phyloP scores from a whole-genome alignment of 2,888 invertebrate species.

The Agrenia bidenticulata region DNA sequence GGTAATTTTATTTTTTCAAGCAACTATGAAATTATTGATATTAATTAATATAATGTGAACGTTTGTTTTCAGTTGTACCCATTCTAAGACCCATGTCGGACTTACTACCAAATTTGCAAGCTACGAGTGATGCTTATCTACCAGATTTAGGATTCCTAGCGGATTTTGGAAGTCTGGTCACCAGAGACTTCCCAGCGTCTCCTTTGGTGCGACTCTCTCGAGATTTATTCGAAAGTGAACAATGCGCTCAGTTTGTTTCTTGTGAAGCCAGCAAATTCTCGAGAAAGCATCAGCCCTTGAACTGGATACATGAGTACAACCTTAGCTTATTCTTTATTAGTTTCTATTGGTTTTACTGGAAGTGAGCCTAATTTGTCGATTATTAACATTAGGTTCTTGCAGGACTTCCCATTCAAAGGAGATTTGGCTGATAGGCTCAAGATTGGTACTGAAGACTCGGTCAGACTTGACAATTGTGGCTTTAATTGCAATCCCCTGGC shows the following conservation, averaged over 20 bases:
- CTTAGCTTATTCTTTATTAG: not conserved
- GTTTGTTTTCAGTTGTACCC: constrained; percentile 6
- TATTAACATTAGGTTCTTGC: constrained; percentile 25
- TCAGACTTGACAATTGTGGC: constrained; percentile 18
- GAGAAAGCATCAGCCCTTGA: constrained; percentile 17
- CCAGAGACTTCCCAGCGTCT: constrained; percentile 31
- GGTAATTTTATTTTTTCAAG: too few species aligned
- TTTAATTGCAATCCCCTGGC: constrained; percentile 32
- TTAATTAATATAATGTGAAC: too few species aligned
- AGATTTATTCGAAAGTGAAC: constrained; percentile 44
- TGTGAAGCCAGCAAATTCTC: constrained; percentile 35
- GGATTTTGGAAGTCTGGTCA: constrained; percentile 31
- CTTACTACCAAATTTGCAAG: not conserved
- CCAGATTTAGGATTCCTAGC: constrained; percentile 35
- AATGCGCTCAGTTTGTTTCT: constrained; percentile 40
- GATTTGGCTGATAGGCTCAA: constrained; percentile 37
- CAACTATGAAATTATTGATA: too few species aligned
- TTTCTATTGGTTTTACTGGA: too few species aligned
- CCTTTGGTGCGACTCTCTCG: constrained; percentile 36
- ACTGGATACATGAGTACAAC: constrained; percentile 31
- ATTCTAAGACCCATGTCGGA: not conserved
- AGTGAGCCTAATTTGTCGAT: too few species aligned
- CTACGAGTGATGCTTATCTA: constrained; percentile 19
- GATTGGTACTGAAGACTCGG: constrained; percentile 26
- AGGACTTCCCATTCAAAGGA: constrained; percentile 43